A percentile compares a stretch with the other conserved stretches of the same genome.
phyloP scores from a whole-genome alignment of 2,113 vertebrate genomes.

The Caranx ignobilis region DNA sequence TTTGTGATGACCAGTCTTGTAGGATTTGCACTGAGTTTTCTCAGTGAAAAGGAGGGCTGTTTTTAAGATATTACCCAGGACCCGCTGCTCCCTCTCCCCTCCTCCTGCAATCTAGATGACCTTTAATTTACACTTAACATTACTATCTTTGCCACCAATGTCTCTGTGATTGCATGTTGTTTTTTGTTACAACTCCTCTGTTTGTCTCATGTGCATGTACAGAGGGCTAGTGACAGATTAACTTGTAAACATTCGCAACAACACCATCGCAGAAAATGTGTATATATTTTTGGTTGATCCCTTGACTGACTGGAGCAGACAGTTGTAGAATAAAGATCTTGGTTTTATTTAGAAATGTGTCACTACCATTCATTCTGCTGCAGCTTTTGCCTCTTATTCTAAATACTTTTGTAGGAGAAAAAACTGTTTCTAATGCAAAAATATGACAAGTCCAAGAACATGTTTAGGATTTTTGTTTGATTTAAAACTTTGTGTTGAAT shows the following conservation, averaged over 20 bases:
- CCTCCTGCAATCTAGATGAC: slow-evolving; percentile 55
- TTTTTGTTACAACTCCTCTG: slow-evolving; percentile 22
- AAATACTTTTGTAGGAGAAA: not conserved
- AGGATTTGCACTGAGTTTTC: not conserved
- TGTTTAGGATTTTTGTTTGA: not conserved
- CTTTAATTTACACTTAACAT: slow-evolving; percentile 30
- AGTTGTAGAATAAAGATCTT: slow-evolving; percentile 80
- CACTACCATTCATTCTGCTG: slow-evolving; percentile 54
- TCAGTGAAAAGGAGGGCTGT: slow-evolving; percentile 22
- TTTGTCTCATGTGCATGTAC: slow-evolving; percentile 47
- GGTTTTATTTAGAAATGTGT: slow-evolving; percentile 77
- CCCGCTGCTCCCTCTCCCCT: slow-evolving; percentile 78
- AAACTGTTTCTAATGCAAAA: not conserved
- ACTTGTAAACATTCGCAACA: slow-evolving; percentile 54
- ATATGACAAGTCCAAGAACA: not conserved
- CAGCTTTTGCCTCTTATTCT: not conserved
- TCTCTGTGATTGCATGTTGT: slow-evolving; percentile 39
- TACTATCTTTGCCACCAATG: slow-evolving; percentile 22
- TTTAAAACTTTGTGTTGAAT: not conserved
- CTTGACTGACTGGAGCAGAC: slow-evolving; percentile 52
- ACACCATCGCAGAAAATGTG: slow-evolving; percentile 63
- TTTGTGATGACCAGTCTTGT: not conserved
- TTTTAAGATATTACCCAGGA: slow-evolving; percentile 19
- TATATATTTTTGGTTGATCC: slow-evolving; percentile 79
- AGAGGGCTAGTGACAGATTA: slow-evolving; percentile 9